phyloP scores from a whole-genome alignment of 2,113 vertebrate genomes.

The Malurus elegans region DNA sequence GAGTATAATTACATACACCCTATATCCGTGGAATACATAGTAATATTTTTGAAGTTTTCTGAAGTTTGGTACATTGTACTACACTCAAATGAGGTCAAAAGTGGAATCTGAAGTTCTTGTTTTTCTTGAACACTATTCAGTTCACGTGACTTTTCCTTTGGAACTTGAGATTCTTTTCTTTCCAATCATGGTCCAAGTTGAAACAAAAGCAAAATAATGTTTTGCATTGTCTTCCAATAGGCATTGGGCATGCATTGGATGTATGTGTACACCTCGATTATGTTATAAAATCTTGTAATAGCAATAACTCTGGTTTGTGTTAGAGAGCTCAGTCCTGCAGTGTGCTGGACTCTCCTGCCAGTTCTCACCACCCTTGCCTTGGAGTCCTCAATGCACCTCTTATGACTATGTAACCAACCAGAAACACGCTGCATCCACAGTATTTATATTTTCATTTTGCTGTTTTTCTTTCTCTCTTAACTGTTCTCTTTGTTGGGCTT shows the following conservation, averaged over 20 bases:
- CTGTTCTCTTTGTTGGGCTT: neutral
- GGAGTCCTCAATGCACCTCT: neutral
- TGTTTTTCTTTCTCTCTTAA: neutral
- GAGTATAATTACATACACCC: neutral
- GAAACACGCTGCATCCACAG: neutral
- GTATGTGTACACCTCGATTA: accelerated
- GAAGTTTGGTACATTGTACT: neutral
- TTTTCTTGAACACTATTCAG: neutral
- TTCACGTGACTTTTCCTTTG: neutral
- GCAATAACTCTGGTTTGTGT: neutral
- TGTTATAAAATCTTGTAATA: neutral
- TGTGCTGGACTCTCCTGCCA: neutral
- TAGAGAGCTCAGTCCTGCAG: neutral
- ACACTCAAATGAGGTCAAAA: neutral
- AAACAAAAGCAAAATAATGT: neutral
- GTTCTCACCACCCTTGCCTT: neutral
- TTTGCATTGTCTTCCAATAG: neutral
- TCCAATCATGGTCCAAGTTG: neutral
- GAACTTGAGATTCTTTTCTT: neutral
- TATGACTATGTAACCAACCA: neutral
- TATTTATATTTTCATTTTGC: neutral
- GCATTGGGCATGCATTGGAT: neutral
- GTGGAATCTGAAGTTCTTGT: neutral
- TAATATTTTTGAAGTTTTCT: neutral
- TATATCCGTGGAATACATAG: neutral